Base-by-base conservation (phyloP, 1,140 invertebrate species). In the Drosophila pectinifera region DNA sequence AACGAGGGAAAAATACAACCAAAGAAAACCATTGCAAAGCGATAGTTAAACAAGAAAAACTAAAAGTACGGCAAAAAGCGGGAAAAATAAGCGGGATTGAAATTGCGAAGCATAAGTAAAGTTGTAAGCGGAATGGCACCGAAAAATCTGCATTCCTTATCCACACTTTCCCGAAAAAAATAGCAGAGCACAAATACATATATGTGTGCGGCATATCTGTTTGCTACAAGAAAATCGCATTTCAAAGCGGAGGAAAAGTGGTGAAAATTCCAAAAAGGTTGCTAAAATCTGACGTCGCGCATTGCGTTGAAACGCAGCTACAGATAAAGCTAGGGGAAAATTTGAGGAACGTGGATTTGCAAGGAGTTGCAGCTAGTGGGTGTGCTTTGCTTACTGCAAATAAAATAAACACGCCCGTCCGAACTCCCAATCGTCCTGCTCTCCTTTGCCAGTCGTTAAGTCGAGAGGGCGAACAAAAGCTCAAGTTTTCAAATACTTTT, bases 211-310 rank as follows among this genome's bases (percentile, higher is more conserved):
- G 28, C 53, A 46, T 48, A 51, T 61, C 31, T 56, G 75, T 38
- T 41, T 41, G 31, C 63, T 41, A 82, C 83, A 88, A 79, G 83
- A 70, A 82, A 88, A 88, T 88, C 84, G 79, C 83, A 83, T 88
- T 88, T 70, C 83, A 48, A 36, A 31, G 28, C 13, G 24, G 20
- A 8, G 11, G 53, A 34, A 69, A 43, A 58, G 26, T 38, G 49
- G 31, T 2, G 26, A 26, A 72, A 65, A 51, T 64, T 26, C 20
- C 28, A 5, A 28, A 69, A 67, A 39, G 43, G 58, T 39, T 31
- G 63, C 34, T 39, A 24, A 68, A 68, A 53, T 53, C 61, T 43
- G 57, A 65, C 63, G 63, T 54, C 22, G 63, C 74, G 61, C 43
- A 62, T 45, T 67, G 63, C 63, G 58, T 67, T 64, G 63, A 67